Percentiles rank a stretch among this genome's conserved stretches.
Conservation (phyloP, 2,113 vertebrate species). For the Zosterops lateralis region DNA sequence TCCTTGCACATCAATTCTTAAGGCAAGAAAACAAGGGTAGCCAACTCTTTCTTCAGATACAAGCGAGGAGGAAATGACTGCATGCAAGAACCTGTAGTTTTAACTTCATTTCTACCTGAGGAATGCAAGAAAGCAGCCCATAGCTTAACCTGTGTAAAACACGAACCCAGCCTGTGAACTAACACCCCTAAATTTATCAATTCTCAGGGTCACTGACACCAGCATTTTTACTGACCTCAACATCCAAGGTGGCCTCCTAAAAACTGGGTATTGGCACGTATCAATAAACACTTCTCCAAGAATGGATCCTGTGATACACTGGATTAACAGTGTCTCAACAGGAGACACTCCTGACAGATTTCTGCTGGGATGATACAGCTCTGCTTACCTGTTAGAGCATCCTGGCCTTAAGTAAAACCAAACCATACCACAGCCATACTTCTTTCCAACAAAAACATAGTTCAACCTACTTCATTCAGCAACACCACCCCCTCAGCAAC, state of each 20-base stretch:
- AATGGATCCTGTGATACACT: not conserved
- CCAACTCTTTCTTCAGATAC: not conserved
- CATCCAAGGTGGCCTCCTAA: not conserved
- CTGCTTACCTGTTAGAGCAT: not conserved
- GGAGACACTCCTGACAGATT: not conserved
- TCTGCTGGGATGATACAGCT: not conserved
- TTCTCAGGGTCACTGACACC: not conserved
- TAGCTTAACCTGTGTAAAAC: not conserved
- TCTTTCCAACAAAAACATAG: not conserved
- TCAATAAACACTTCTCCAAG: not conserved
- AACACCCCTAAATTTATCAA: not conserved
- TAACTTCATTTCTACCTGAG: not conserved
- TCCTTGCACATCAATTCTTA: not conserved
- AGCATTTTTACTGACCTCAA: not conserved
- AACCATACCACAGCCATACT: not conserved
- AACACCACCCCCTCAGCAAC: not conserved
- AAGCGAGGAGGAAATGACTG: not conserved
- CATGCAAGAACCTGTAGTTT: not conserved
- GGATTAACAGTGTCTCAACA: not conserved
- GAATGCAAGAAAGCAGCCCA: not conserved
- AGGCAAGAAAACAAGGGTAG: not conserved
- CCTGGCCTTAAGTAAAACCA: not conserved
- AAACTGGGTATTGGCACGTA: not conserved
- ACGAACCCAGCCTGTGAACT: not conserved
- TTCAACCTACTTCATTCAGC: not conserved